Conservation (phyloP, 1,140 invertebrate species). For the Druon quercuslanigerum region DNA sequence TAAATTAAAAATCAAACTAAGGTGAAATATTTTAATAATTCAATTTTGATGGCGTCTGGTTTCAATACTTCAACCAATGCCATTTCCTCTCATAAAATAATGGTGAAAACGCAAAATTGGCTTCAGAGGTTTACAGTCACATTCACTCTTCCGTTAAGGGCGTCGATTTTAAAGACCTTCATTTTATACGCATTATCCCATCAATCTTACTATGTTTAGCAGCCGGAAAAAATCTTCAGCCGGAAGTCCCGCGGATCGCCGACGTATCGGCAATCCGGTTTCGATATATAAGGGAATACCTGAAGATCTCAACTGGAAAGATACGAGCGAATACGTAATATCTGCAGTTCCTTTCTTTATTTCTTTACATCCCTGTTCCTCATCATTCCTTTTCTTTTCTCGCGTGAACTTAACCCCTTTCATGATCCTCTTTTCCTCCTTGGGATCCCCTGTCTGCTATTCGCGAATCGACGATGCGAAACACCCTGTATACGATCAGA, state of each 20-base stretch:
- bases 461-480: too few relatives aligned
- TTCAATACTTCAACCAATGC: too few relatives aligned
- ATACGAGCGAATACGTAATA: conserved; percentile 54
- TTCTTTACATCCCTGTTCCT: background rate
- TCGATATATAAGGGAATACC: conserved; percentile 30
- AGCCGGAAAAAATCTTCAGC: background rate
- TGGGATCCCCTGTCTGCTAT: too few relatives aligned
- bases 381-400: too few relatives aligned
- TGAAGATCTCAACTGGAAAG: conserved; percentile 50
- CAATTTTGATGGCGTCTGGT: too few relatives aligned
- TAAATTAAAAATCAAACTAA: too few relatives aligned
- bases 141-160: background rate
- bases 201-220: conserved; percentile 42
- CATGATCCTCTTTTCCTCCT: too few relatives aligned
- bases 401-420: too few relatives aligned
- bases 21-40: too few relatives aligned
- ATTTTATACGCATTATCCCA: conserved; percentile 34
- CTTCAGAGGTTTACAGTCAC: background rate
- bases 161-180: conserved; percentile 34
- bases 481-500: conserved; percentile 1
- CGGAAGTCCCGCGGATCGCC: conserved; percentile 29
- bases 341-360: conserved; percentile 34
- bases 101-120: too few relatives aligned
- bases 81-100: too few relatives aligned
- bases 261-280: conserved; percentile 39